Base-by-base conservation (phyloP, 1,140 invertebrate genomes). In the Helicoverpa armigera region DNA sequence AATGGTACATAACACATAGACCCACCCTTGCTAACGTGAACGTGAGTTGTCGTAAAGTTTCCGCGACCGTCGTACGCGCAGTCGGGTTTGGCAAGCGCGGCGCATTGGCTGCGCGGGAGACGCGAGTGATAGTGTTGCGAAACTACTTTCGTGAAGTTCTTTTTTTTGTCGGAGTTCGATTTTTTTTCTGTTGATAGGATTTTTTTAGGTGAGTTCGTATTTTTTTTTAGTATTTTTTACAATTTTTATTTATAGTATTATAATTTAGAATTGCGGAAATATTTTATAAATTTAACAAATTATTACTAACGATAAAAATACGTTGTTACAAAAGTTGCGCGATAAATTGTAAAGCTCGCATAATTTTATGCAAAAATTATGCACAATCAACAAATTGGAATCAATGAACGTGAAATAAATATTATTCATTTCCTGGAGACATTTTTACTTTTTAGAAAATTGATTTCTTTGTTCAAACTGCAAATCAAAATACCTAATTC, bases 61-160 rank as follows among this genome's bases (percentile, higher is more conserved):
- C 48, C 14, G 61, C 18, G 43, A 35, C 35, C 23, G 18, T 11
- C 61, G 75, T 31, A 13, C 50, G 50, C 75, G 75, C 75, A 77
- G 75, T 77, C 75, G 60, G 31, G 54, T 67, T 65, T 43, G 48
- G 51, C 14, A 9, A 53, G 75, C 75, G 75, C 75, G 51, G 75
- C 61, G 75, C 61, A 67, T 13, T 51, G 43, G 75, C 75, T 77
- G 75, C 75, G 75, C 75, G 43, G 60, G 75, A 77, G 50, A 18
- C 75, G 75, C 43, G 58, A 53, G 75, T 77, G 75, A 48, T 13
- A 43, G 75, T 77, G 74, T 65, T 56, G 61, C 61, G 35, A 53
- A 35, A 31, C n/a, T 76, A 48, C 13, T 50, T 48, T 48, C 31
- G 60, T 51, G 70, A 58, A 73, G 70, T 56, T 73, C 43, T 56